Percentiles rank a stretch among this genome's conserved stretches.
Evolutionary conservation across 1,140 invertebrate genomes (phyloP).

Genomic region (Drosophila busckii): DNA sequence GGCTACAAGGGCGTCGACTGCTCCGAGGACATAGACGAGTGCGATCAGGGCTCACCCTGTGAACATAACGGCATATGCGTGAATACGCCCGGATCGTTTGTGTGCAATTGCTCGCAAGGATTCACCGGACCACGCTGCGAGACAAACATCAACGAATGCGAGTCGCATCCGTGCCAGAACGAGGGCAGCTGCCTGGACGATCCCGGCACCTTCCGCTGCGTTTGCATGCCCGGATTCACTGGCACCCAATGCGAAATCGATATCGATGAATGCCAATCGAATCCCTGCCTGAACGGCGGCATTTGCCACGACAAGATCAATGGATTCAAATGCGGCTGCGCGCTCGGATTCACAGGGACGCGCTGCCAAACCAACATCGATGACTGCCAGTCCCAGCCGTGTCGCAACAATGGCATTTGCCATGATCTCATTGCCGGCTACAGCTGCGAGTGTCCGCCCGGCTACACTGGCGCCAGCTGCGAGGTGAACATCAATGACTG

Average conservation of each 20-base stretch:
- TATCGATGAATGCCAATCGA: slow-evolving; percentile 93
- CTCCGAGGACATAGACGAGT: slow-evolving; percentile 96
- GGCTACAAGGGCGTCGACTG: slow-evolving; percentile 95
- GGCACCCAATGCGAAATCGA: slow-evolving; percentile 95
- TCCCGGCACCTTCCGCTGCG: slow-evolving; percentile 95
- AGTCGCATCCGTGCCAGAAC: slow-evolving; percentile 95
- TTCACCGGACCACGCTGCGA: slow-evolving; percentile 95
- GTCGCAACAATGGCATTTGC: slow-evolving; percentile 91
- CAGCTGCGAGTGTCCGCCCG: slow-evolving; percentile 90
- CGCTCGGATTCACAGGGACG: slow-evolving; percentile 90
- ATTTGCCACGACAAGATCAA: slow-evolving; percentile 92
- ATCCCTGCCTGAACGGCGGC: slow-evolving; percentile 92
- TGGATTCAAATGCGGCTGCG: slow-evolving; percentile 91
- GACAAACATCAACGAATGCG: slow-evolving; percentile 96
- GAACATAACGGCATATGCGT: slow-evolving; percentile 96
- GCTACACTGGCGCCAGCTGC: slow-evolving; percentile 92
- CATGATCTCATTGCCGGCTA: slow-evolving; percentile 92
- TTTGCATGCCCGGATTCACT: slow-evolving; percentile 97
- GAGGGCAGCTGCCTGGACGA: slow-evolving; percentile 96
- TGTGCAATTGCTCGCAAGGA: slow-evolving; percentile 94
- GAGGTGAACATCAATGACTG: slow-evolving; percentile 96
- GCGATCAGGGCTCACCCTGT: slow-evolving; percentile 94
- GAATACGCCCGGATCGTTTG: slow-evolving; percentile 95
- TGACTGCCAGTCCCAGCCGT: slow-evolving; percentile 91
- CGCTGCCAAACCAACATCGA: slow-evolving; percentile 94